These are phyloP conservation scores for Propithecus deckenii DNA, from an alignment of 2,797 vertebrate species.

Conservation along the genomic window DNA sequence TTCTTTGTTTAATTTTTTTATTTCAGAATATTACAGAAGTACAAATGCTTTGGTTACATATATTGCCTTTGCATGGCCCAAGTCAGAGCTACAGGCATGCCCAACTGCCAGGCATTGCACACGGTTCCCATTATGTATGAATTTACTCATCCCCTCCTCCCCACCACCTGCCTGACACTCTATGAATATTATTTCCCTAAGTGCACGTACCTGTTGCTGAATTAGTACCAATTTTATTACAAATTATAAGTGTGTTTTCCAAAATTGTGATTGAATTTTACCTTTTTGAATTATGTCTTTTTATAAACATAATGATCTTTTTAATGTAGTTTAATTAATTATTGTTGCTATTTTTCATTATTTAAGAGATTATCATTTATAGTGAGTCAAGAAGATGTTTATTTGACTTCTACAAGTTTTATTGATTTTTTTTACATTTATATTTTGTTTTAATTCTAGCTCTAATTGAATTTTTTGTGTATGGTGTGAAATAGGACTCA, in stretches of 20 bases:
- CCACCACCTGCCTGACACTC: no score
- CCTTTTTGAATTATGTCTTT: neutral
- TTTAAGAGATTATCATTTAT: neutral
- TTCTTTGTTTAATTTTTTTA: no score
- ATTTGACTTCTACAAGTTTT: neutral
- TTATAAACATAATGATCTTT: neutral
- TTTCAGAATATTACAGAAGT: no score
- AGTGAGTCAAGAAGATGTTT: neutral
- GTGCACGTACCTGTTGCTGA: no score
- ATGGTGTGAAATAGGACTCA: neutral
- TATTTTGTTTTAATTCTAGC: neutral
- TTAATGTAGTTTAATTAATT: neutral
- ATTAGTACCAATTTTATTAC: neutral
- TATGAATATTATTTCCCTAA: no score
- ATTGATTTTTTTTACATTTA: neutral
- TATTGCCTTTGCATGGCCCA: no score
- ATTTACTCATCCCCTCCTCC: no score
- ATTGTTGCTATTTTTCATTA: neutral
- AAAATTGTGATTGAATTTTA: neutral
- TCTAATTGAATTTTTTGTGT: neutral
- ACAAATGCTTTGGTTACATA: no score
- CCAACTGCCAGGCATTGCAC: no score
- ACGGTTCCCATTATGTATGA: no score
- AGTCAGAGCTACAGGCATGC: no score
- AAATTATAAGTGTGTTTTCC: neutral